A percentile compares a stretch with the other conserved stretches of the same genome.
These are phyloP conservation scores for Cygnus buccinator DNA, from an alignment of 2,113 vertebrate genomes.

Conservation along the genomic window DNA sequence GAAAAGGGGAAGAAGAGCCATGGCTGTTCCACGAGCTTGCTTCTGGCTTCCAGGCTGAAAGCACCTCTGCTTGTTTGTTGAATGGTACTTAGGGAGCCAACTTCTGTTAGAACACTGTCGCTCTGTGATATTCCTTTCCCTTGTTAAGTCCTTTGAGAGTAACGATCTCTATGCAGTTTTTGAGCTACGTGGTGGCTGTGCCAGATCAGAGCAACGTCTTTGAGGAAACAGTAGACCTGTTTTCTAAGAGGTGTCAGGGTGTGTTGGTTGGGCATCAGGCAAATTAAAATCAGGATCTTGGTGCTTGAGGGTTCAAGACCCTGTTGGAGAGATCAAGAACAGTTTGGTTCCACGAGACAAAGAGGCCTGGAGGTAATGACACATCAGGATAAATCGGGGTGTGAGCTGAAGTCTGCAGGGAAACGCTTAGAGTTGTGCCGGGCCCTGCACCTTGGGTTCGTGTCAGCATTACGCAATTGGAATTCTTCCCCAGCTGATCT, in stretches of 20 bases:
- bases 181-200: neutral
- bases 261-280: neutral
- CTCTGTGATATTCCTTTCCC: constrained; percentile 14
- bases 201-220: neutral
- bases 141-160: neutral
- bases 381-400: neutral
- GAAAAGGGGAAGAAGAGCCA: neutral
- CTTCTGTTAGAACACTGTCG: neutral
- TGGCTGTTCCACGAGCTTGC: accelerated
- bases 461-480: neutral
- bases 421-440: neutral
- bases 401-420: neutral
- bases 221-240: neutral
- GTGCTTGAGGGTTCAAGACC: neutral
- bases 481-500: neutral
- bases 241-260: neutral
- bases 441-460: too few relatives aligned
- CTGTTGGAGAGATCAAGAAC: too few relatives aligned
- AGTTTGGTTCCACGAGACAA: too few relatives aligned
- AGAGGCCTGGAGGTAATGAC: neutral
- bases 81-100: neutral
- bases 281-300: neutral
- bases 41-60: constrained; percentile 29
- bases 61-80: constrained; percentile 31
- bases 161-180: neutral